Evolutionary conservation across 53 echinoderm and acorn worm genomes (phyloP).

Genomic region (Astropecten irregularis): DNA sequence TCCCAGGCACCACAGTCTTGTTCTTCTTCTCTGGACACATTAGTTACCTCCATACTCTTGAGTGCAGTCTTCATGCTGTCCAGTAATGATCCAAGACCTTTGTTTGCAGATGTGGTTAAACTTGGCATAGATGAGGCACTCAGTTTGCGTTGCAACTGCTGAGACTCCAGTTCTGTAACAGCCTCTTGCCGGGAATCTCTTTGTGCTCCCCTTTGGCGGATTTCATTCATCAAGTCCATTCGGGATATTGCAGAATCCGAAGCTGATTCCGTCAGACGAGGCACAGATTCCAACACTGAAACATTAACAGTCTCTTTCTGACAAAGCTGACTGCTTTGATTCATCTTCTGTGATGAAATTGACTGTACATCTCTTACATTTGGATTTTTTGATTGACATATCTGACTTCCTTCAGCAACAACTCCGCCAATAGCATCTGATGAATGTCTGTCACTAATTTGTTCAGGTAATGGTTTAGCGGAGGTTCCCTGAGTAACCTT

Average conservation of each 20-base stretch:
- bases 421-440: too few species aligned
- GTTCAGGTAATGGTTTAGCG: background rate
- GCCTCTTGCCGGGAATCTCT: constrained; percentile 33
- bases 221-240: constrained; percentile 38
- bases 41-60: constrained; percentile 38
- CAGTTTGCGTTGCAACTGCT: constrained; percentile 39
- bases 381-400: too few species aligned
- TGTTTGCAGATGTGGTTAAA: background rate
- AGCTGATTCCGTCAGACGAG: constrained; percentile 33
- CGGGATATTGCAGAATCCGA: constrained; percentile 41
- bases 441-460: background rate
- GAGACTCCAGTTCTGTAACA: constrained; percentile 33
- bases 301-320: background rate
- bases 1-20: constrained; percentile 44
- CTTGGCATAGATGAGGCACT: constrained; percentile 37
- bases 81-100: constrained; percentile 58
- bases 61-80: constrained; percentile 65
- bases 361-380: background rate
- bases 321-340: background rate
- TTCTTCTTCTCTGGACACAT: constrained; percentile 21
- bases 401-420: too few species aligned
- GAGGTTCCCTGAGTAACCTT: background rate
- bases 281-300: background rate
- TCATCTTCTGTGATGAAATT: background rate
- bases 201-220: constrained; percentile 21